Evolutionary conservation across 2,888 invertebrate species (phyloP).

Genomic region (Amblyjoppa proteus): DNA sequence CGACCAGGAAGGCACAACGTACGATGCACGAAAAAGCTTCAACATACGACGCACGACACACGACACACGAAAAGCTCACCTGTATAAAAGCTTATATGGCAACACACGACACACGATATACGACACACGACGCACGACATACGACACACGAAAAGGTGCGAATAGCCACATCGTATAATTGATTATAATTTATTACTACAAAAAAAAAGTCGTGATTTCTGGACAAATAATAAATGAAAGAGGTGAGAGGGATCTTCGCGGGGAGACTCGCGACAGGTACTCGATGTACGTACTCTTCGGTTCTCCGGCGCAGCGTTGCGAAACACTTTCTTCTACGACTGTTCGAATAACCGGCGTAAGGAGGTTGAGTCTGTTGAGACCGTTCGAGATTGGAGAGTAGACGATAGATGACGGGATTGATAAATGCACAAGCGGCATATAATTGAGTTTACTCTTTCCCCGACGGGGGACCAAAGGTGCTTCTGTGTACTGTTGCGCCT

Average conservation of each 20-base stretch:
- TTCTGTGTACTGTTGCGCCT: slow-evolving; percentile 8
- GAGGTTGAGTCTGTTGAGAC: slow-evolving; percentile 40
- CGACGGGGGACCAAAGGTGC: slow-evolving; percentile 39
- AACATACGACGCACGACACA: too few species aligned
- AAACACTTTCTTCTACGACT: slow-evolving; percentile 8
- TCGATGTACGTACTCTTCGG: background rate
- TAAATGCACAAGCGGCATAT: slow-evolving; percentile 10
- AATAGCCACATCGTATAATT: too few species aligned
- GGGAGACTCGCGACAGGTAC: background rate
- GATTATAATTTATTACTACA: too few species aligned
- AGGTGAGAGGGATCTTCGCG: slow-evolving; percentile 13
- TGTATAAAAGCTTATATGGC: too few species aligned
- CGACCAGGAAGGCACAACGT: too few species aligned
- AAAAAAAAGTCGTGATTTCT: background rate
- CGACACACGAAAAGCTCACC: too few species aligned
- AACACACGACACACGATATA: too few species aligned
- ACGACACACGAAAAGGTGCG: too few species aligned
- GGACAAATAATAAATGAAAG: background rate
- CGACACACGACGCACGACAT: too few species aligned
- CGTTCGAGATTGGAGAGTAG: slow-evolving; percentile 28
- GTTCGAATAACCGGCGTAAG: slow-evolving; percentile 1
- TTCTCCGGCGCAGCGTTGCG: background rate
- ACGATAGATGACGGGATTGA: background rate
- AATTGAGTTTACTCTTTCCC: slow-evolving; percentile 52
- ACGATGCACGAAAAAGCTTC: too few species aligned